Evolutionary conservation across 2,797 vertebrate species (phyloP).

Genomic region (Philypnodon macrostomus): DNA sequence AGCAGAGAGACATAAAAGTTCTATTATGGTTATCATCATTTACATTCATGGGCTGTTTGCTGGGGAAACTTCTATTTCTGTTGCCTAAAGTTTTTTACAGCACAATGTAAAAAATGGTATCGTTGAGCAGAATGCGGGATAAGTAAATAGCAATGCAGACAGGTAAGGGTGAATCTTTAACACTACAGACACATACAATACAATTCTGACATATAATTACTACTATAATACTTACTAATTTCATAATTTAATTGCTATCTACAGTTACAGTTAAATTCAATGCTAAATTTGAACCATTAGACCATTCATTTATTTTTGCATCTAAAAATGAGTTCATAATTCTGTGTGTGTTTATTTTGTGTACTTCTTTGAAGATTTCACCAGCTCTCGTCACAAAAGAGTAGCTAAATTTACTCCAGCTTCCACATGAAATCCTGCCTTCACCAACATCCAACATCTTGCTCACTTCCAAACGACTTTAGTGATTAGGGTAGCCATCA

Average conservation of each 20-base stretch:
- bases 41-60: constrained; percentile 44
- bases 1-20: not conserved
- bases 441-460: constrained; percentile 10
- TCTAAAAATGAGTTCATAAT: no score
- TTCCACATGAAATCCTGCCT: constrained; percentile 23
- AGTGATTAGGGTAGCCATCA: constrained; percentile 36
- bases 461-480: constrained; percentile 35
- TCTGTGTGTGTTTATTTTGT: no score
- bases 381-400: constrained; percentile 13
- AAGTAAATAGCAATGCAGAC: constrained; percentile 2
- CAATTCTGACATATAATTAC: no score
- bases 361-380: constrained; percentile 4
- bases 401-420: constrained; percentile 16
- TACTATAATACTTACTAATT: no score
- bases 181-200: no score
- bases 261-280: no score
- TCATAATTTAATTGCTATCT: no score
- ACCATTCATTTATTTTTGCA: no score
- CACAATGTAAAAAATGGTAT: not conserved
- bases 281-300: no score
- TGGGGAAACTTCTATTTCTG: constrained; percentile 6
- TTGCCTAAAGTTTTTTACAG: constrained; percentile 17
- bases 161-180: no score
- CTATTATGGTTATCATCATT: constrained; percentile 25
- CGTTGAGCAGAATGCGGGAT: constrained; percentile 16